Evolutionary conservation across 2,888 invertebrate species (phyloP).

Genomic region (Bibio marci): DNA sequence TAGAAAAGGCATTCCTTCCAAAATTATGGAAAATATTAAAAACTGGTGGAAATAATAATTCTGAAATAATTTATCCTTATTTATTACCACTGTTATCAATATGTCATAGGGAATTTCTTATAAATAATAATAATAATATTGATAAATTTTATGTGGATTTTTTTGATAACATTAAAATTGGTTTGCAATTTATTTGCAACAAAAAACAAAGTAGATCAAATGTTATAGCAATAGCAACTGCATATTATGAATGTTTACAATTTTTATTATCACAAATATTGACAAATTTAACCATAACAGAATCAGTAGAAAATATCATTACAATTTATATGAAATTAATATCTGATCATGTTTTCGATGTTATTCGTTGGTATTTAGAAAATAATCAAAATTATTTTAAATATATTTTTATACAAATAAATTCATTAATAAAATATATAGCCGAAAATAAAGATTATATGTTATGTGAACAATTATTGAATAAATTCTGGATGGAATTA

Average conservation of each 20-base stretch:
- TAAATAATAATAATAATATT: constrained; percentile 10
- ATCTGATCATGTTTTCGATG: constrained; percentile 20
- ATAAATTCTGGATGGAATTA: too few species aligned
- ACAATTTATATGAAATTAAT: constrained; percentile 14
- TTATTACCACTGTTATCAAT: constrained; percentile 58
- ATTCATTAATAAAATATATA: too few species aligned
- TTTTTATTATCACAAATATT: constrained; percentile 38
- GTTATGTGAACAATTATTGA: too few species aligned
- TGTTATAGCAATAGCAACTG: constrained; percentile 42
- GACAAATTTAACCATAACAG: constrained; percentile 18
- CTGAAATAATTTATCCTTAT: constrained; percentile 51
- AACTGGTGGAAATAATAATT: constrained; percentile 62
- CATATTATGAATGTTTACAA: constrained; percentile 59
- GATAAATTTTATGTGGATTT: constrained; percentile 42
- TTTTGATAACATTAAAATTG: constrained; percentile 47
- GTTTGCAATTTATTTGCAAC: constrained; percentile 36
- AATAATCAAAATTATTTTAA: too few species aligned
- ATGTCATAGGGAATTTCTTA: constrained; percentile 35
- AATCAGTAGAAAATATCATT: constrained; percentile 2
- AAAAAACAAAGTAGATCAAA: constrained; percentile 49
- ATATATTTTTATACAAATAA: too few species aligned
- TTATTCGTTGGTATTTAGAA: constrained; percentile 31
- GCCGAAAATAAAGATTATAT: too few species aligned
- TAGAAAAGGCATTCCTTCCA: constrained; percentile 55
- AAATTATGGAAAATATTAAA: constrained; percentile 48